Evolutionary conservation across 2,888 invertebrate species (phyloP).

Genomic region (Lasioglossum malachurum): DNA sequence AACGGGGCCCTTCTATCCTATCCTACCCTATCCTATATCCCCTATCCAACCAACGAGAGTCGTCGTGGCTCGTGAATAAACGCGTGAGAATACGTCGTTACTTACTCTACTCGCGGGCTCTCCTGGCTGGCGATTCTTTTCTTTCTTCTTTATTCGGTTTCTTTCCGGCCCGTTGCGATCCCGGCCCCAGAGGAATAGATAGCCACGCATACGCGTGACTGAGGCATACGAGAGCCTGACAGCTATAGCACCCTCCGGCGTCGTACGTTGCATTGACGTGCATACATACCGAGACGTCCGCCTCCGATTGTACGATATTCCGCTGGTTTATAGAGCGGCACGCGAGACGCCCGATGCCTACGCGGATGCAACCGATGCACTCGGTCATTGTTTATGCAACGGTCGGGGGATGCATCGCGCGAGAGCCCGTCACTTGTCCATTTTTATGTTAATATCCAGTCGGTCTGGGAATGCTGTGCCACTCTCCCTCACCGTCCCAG

Average conservation of each 20-base stretch:
- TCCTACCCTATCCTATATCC: slow-evolving; percentile 26
- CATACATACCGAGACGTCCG: slow-evolving; percentile 57
- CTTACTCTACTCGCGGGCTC: slow-evolving; percentile 23
- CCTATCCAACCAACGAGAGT: slow-evolving; percentile 7
- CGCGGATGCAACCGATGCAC: slow-evolving; percentile 20
- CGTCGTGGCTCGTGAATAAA: slow-evolving; percentile 48
- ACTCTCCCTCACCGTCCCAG: no score
- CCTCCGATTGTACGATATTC: slow-evolving; percentile 63
- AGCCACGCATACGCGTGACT: slow-evolving; percentile 34
- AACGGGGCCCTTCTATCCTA: slow-evolving; percentile 43
- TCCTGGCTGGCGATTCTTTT: not conserved
- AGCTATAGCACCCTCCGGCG: slow-evolving; percentile 52
- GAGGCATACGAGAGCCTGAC: slow-evolving; percentile 43
- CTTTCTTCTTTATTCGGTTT: not conserved
- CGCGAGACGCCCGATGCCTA: slow-evolving; percentile 41
- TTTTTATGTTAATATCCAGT: not conserved
- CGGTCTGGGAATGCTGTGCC: no score
- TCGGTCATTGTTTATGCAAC: slow-evolving; percentile 45
- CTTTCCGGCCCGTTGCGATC: slow-evolving; percentile 11
- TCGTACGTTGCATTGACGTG: slow-evolving; percentile 62
- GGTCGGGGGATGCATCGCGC: not conserved
- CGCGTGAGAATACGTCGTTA: slow-evolving; percentile 59
- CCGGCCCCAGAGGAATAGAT: slow-evolving; percentile 18
- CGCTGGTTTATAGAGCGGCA: slow-evolving; percentile 48
- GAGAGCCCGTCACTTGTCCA: not conserved